A percentile compares a stretch with the other conserved stretches of the same genome.
Evolutionary conservation across 2,113 vertebrate species (phyloP).

Genomic region (Rhabdornis inornatus): DNA sequence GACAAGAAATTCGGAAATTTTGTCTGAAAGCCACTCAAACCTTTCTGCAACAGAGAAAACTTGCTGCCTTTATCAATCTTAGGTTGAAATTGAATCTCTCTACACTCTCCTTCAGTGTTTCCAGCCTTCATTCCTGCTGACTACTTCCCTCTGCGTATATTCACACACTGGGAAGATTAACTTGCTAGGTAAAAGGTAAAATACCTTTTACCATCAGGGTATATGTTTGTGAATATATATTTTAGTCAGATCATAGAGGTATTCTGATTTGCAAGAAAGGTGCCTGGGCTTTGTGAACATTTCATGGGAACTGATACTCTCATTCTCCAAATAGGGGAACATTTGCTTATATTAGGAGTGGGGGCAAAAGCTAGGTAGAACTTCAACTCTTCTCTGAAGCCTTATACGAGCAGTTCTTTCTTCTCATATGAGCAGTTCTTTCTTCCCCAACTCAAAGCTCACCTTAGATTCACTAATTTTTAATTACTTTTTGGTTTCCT

Average conservation of each 20-base stretch:
- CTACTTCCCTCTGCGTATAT: neutral
- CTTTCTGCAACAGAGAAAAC: neutral
- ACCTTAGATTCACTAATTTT: neutral
- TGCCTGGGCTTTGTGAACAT: neutral
- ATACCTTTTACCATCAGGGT: neutral
- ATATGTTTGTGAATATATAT: neutral
- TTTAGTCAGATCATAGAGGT: neutral
- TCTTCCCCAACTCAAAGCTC: neutral
- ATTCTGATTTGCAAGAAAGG: neutral
- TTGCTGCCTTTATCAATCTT: neutral
- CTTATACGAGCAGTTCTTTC: neutral
- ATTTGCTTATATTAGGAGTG: neutral
- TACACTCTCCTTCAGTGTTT: neutral
- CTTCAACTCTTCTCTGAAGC: neutral
- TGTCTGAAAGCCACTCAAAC: neutral
- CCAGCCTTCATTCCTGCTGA: neutral
- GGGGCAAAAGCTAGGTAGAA: accelerated
- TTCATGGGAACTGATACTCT: neutral
- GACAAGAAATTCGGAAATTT: neutral
- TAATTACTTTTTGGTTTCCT: neutral
- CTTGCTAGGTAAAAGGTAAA: neutral
- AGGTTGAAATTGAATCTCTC: neutral
- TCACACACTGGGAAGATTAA: neutral
- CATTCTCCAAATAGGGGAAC: neutral
- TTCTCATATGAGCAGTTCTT: neutral